phyloP scores from a whole-genome alignment of 2,888 invertebrate species.

The Hyposoter dolosus region DNA sequence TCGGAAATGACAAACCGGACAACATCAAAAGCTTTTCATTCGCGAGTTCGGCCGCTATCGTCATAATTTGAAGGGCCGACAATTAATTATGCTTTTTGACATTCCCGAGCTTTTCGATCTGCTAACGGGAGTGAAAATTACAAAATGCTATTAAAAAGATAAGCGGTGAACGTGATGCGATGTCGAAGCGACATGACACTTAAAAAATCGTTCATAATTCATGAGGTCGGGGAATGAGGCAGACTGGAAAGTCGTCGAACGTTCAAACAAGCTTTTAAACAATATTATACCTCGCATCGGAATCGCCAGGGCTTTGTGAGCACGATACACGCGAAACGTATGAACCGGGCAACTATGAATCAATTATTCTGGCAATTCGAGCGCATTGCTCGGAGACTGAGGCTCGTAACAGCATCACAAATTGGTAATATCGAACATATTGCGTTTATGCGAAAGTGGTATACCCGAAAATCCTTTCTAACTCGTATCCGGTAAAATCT shows the following conservation, averaged over 20 bases:
- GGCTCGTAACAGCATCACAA: constrained; percentile 20
- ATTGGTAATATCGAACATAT: constrained; percentile 23
- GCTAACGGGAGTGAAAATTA: not conserved
- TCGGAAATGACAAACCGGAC: not conserved
- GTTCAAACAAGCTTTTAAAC: constrained; percentile 71
- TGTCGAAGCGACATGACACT: constrained; percentile 61
- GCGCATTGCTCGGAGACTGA: constrained; percentile 12
- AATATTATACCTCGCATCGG: constrained; percentile 8
- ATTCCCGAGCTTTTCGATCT: not conserved
- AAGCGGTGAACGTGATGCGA: constrained; percentile 1
- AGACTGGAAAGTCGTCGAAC: constrained; percentile 53
- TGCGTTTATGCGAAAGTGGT: constrained; percentile 1
- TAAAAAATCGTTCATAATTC: constrained; percentile 70
- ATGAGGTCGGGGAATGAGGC: constrained; percentile 48
- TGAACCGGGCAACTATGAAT: constrained; percentile 42
- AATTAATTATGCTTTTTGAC: constrained; percentile 45
- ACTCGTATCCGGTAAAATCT: not conserved
- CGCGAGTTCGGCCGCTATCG: not conserved
- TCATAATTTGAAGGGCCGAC: not conserved
- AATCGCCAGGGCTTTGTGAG: not conserved
- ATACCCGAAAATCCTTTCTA: not conserved
- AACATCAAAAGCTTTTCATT: constrained; percentile 13
- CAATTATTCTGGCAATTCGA: constrained; percentile 65
- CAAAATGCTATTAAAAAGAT: constrained; percentile 21
- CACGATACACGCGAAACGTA: constrained; percentile 1